Evolutionary conservation across 1,140 invertebrate genomes (phyloP).

Genomic region (Leptinotarsa texana): DNA sequence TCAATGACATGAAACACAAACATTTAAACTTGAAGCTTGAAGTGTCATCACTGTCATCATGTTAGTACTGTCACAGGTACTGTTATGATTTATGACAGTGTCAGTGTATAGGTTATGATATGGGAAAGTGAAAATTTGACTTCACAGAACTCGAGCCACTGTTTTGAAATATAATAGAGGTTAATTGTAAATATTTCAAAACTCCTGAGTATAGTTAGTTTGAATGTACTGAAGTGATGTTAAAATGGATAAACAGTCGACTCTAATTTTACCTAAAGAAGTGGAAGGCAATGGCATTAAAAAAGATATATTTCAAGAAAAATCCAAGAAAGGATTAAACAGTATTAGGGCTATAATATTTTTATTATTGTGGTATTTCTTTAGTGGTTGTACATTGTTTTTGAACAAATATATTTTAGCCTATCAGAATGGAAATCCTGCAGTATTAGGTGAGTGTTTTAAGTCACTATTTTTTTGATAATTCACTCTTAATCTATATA

Average conservation of each 20-base stretch:
- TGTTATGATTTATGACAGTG: too few species aligned
- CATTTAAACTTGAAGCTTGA: background rate
- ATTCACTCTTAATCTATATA: background rate
- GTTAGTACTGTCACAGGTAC: too few species aligned
- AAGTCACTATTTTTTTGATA: background rate
- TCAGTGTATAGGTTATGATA: too few species aligned
- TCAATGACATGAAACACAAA: background rate
- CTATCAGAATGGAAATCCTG: slow-evolving; percentile 77
- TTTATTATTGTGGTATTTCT: slow-evolving; percentile 76
- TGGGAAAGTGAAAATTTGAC: too few species aligned
- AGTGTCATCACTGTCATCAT: too few species aligned
- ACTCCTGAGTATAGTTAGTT: background rate
- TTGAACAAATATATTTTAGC: slow-evolving; percentile 84
- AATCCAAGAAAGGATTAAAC: slow-evolving; percentile 56
- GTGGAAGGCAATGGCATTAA: slow-evolving; percentile 30
- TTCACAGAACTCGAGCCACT: too few species aligned
- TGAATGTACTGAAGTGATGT: background rate
- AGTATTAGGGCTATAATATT: slow-evolving; percentile 71
- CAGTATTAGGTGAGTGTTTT: slow-evolving; percentile 69
- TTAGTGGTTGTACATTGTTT: slow-evolving; percentile 79
- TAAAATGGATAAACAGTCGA: slow-evolving; percentile 23
- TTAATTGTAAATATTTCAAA: background rate
- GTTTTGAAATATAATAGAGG: background rate
- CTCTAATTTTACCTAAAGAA: slow-evolving; percentile 15
- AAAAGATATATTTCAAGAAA: slow-evolving; percentile 33